Conservation (phyloP, 2,113 vertebrate genomes). For the Cisticola juncidis region DNA sequence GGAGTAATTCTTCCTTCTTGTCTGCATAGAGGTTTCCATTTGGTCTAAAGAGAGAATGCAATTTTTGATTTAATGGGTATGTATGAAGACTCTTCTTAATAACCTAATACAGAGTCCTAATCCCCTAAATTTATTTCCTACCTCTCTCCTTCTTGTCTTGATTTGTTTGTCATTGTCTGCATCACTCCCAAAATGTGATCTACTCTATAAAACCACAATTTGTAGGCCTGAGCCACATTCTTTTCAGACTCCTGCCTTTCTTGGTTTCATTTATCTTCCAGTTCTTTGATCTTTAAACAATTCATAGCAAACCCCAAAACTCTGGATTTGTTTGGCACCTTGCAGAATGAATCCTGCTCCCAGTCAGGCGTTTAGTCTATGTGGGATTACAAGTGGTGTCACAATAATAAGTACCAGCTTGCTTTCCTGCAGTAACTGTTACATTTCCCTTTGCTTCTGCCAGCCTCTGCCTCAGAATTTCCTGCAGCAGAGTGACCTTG, state of each 20-base stretch:
- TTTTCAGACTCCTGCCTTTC: neutral
- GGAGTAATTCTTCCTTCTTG: neutral
- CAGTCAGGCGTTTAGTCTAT: neutral
- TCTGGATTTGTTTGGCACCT: neutral
- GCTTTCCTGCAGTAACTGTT: neutral
- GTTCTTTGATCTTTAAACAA: neutral
- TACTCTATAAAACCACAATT: neutral
- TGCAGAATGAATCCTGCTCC: neutral
- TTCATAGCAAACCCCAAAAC: neutral
- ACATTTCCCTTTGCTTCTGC: neutral
- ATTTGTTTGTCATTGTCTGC: neutral
- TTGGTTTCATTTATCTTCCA: neutral
- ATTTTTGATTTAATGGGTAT: neutral
- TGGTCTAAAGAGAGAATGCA: neutral
- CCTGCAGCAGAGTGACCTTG: neutral
- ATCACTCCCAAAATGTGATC: neutral
- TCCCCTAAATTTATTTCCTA: neutral
- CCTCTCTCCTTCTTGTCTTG: neutral
- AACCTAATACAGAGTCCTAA: neutral
- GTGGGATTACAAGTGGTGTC: neutral
- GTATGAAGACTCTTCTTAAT: constrained; percentile 2
- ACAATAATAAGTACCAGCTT: neutral
- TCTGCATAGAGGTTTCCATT: neutral
- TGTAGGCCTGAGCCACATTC: neutral
- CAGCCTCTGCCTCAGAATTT: neutral